These are phyloP conservation scores for Gallinago jamesoni DNA, from an alignment of 2,113 vertebrate genomes.

Conservation along the genomic window DNA sequence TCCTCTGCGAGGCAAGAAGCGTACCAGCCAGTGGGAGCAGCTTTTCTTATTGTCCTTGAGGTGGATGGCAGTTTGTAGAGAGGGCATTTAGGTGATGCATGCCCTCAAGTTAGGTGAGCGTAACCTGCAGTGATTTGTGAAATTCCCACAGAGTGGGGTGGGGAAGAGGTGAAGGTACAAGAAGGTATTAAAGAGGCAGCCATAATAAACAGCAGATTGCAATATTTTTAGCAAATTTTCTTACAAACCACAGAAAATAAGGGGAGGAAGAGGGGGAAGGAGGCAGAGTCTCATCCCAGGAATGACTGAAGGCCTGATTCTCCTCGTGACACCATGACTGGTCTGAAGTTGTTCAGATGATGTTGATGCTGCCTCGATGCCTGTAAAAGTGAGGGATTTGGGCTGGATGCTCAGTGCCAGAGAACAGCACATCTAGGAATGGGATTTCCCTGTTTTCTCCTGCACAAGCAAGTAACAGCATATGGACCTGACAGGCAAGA, in stretches of 20 bases:
- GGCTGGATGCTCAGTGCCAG: neutral
- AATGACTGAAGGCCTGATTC: neutral
- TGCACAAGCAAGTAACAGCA: neutral
- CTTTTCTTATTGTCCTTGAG: slow-evolving; percentile 36
- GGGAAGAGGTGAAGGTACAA: neutral
- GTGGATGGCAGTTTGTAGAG: slow-evolving; percentile 29
- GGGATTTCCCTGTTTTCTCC: neutral
- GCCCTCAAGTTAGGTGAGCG: neutral
- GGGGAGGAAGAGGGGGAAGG: neutral
- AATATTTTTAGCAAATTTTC: slow-evolving; percentile 30
- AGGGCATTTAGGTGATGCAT: slow-evolving; percentile 38
- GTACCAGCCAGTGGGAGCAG: neutral
- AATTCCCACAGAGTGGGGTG: neutral
- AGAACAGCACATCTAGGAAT: neutral
- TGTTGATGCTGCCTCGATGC: neutral
- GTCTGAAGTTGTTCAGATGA: neutral
- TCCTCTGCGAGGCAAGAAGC: neutral
- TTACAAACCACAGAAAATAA: neutral
- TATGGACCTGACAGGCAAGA: neutral
- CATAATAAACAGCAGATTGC: slow-evolving; percentile 16
- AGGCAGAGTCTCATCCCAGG: neutral
- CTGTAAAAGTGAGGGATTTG: neutral
- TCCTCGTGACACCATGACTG: neutral
- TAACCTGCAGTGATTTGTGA: slow-evolving; percentile 54
- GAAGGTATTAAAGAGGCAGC: slow-evolving; percentile 28